phyloP scores from a whole-genome alignment of 2,888 invertebrate species.

The Melieria crassipennis region DNA sequence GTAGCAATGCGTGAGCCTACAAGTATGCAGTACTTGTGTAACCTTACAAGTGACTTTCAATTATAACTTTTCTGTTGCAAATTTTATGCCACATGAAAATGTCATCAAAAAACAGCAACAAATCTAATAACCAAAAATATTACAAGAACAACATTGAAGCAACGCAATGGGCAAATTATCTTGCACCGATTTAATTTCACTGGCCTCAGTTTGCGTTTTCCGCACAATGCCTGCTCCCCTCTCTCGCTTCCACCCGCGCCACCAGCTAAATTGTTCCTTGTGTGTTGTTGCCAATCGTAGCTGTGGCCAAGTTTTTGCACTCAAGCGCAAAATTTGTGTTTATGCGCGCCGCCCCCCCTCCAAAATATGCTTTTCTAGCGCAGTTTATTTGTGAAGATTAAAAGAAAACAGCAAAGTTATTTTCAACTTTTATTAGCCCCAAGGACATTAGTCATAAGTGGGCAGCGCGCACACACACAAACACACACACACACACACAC shows the following conservation, averaged over 20 bases:
- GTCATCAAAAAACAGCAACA: conserved; percentile 5
- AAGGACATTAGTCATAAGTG: conserved; percentile 36
- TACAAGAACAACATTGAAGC: too few species aligned
- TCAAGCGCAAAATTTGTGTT: conserved; percentile 28
- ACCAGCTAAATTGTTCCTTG: too few species aligned
- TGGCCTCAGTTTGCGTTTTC: too few species aligned
- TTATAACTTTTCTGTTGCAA: conserved; percentile 35
- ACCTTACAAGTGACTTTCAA: conserved; percentile 40
- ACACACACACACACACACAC: not conserved
- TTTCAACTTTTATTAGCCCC: conserved; percentile 35
- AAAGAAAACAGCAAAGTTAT: conserved; percentile 31
- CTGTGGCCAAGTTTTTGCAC: conserved; percentile 6
- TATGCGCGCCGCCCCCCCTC: conserved; percentile 4
- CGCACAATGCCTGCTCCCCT: too few species aligned
- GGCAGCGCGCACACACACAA: not conserved
- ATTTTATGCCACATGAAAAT: not conserved
- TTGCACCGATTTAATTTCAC: conserved; percentile 35
- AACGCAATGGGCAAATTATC: conserved; percentile 21
- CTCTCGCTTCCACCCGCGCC: too few species aligned
- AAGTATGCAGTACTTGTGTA: conserved; percentile 18
- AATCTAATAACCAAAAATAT: not conserved
- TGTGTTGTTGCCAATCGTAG: too few species aligned
- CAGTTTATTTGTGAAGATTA: conserved; percentile 39
- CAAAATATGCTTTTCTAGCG: conserved; percentile 34
- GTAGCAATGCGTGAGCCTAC: not conserved